Conservation (phyloP, 2,888 invertebrate genomes). For the Thysanoteuthis rhombus region DNA sequence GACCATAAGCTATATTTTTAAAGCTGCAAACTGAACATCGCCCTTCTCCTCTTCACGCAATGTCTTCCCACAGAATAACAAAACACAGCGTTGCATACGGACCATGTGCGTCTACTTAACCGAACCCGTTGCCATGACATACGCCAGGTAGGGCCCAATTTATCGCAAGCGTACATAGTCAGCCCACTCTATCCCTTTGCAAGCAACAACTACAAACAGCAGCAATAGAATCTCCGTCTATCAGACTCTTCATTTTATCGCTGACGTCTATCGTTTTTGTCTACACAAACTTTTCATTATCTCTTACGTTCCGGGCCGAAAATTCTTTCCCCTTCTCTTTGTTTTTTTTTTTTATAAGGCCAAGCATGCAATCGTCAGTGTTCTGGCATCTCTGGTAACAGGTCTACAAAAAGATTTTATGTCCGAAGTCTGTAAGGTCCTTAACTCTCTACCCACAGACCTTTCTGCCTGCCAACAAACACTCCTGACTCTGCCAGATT, state of each 20-base stretch:
- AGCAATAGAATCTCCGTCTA: not conserved
- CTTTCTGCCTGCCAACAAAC: not conserved
- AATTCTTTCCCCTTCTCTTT: not conserved
- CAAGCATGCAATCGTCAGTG: not conserved
- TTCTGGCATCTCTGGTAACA: slow-evolving; percentile 12
- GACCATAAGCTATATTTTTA: not conserved
- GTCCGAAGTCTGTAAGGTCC: not conserved
- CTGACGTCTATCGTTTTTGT: not conserved
- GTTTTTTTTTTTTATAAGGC: not conserved
- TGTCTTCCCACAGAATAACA: not conserved
- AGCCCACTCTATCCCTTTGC: not conserved
- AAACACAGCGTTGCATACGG: not conserved
- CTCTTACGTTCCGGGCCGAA: not conserved
- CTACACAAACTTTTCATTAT: not conserved
- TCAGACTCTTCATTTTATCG: not conserved
- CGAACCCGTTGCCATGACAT: not conserved
- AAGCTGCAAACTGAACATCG: not conserved
- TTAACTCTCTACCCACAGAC: not conserved
- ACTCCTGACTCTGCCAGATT: not conserved
- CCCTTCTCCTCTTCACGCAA: not conserved
- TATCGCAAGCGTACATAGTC: not conserved
- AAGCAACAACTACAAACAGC: not conserved
- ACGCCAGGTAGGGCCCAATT: not conserved
- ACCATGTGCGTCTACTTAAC: not conserved
- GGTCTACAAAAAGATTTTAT: not conserved